Percentiles rank a stretch among this genome's conserved stretches.
These are phyloP conservation scores for Abrostola tripartita DNA, from an alignment of 2,888 invertebrate species.

Conservation along the genomic window DNA sequence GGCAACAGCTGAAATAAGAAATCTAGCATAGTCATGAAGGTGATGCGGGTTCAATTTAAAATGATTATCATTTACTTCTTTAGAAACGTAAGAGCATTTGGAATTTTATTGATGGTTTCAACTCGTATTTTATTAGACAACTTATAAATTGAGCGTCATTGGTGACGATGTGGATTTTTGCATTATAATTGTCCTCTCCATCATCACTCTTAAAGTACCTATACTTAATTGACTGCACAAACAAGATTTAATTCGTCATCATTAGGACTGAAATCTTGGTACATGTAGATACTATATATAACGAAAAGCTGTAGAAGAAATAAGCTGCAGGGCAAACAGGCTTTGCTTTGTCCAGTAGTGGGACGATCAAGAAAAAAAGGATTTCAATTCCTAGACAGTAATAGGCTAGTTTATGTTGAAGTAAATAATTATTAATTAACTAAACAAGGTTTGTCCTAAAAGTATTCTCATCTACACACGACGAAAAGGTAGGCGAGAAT, in stretches of 20 bases:
- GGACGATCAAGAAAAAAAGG: too few species aligned
- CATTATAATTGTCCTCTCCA: not conserved
- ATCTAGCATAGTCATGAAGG: slow-evolving; percentile 29
- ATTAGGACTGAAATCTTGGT: not conserved
- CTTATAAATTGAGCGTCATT: not conserved
- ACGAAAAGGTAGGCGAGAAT: not conserved
- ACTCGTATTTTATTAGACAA: not conserved
- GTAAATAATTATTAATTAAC: too few species aligned
- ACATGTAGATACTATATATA: too few species aligned
- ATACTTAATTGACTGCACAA: not conserved
- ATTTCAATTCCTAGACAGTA: too few species aligned
- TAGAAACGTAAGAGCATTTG: slow-evolving; percentile 19
- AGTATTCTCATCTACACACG: too few species aligned
- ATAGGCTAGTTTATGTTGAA: too few species aligned
- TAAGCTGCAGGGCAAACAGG: too few species aligned
- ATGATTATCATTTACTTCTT: slow-evolving; percentile 28
- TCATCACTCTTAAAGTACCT: not conserved
- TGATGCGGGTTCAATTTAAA: slow-evolving; percentile 8
- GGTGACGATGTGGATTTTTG: slow-evolving; percentile 1
- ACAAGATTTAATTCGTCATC: not conserved
- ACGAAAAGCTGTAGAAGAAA: too few species aligned
- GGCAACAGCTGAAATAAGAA: slow-evolving; percentile 27
- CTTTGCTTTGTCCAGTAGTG: too few species aligned
- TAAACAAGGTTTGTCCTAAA: too few species aligned
- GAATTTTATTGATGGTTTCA: not conserved